Evolutionary conservation across 2,113 vertebrate genomes (phyloP), one percentile per base, ranked within the genome.

Genomic region (Carollia perspicillata): DNA sequence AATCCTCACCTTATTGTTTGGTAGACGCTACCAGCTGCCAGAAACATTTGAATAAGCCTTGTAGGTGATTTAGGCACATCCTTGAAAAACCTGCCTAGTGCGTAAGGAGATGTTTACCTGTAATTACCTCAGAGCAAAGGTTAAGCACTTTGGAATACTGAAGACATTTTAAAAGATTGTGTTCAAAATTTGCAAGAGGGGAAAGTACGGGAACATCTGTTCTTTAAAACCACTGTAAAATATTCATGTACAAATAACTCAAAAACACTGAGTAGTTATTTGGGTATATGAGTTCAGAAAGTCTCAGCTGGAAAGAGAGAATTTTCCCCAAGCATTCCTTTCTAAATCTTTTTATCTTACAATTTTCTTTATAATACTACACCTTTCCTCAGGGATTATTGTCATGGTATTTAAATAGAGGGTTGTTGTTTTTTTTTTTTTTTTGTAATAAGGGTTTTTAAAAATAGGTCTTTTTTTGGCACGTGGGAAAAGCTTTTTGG

Each of bases 401-500:
- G 94, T 94, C 88, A 89, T 89, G 84, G 92, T 94, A 97, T 97
- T 98, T 97, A 97, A 96, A 97, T 95, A 97, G 84, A 55, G 53
- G 0, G 16, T 75, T n/a, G n/a, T n/a, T n/a, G n/a, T n/a, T n/a
- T n/a, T n/a, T n/a, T n/a, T n/a, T 47, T 30, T 63, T 84, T 90
- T 94, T 92, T 96, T 42, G 68, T 90, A 96, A 97, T 96, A 96
- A 93, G 71, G n/a, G 53, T 80, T 96, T 97, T 95, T 89, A 94
- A 96, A 97, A 97, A 97, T 97, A 97, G 88, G 87, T 96, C 77
- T 95, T 95, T 72, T 80, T 79, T 95, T 97, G 96, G 94, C 96
- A 97, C 96, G 84, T 75, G 30, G 93, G 88, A 94, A 74, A 84
- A 94, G 53, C 72, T 93, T 96, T 97, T 88, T 51, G 96, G 89